Conservation (phyloP, 2,888 invertebrate genomes). For the Zonitis immaculata region DNA sequence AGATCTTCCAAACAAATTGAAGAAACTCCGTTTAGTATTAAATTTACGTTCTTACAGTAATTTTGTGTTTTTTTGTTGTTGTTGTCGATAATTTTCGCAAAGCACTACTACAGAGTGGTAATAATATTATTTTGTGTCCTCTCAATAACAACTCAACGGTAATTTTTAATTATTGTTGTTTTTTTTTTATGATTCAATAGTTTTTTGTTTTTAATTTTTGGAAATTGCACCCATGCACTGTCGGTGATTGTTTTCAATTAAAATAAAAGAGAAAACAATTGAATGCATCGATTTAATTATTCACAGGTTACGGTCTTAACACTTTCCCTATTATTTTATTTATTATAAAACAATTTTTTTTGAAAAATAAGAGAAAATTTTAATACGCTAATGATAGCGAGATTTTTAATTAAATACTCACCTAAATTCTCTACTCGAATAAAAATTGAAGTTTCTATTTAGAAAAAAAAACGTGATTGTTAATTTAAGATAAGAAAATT, state of each 20-base stretch:
- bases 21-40: background rate
- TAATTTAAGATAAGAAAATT: too few species aligned
- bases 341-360: background rate
- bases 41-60: background rate
- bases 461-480: too few species aligned
- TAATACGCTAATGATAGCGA: background rate
- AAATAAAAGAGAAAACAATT: background rate
- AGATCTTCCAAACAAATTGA: slow-evolving; percentile 11
- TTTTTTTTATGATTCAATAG: background rate
- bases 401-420: background rate
- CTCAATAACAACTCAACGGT: background rate
- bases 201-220: background rate
- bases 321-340: background rate
- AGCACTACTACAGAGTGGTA: too few species aligned
- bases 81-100: too few species aligned
- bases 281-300: background rate
- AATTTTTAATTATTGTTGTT: background rate
- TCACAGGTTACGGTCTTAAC: background rate
- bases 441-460: too few species aligned
- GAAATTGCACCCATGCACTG: background rate
- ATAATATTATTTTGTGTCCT: background rate
- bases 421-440: too few species aligned
- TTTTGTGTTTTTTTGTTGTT: background rate
- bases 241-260: background rate
- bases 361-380: background rate